Evolutionary conservation across 2,888 invertebrate genomes (phyloP).

Genomic region (Timema cristinae): DNA sequence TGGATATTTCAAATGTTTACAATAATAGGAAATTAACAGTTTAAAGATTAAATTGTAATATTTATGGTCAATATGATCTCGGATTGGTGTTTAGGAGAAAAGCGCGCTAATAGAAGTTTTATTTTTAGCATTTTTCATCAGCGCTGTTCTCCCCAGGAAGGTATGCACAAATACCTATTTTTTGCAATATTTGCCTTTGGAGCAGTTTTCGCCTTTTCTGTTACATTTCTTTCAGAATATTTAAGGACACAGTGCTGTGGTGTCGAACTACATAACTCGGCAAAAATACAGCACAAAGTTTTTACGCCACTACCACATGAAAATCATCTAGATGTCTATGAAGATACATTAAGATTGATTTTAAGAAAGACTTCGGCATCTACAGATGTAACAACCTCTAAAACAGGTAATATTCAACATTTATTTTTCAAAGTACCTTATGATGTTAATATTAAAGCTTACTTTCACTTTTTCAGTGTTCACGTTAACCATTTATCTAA

Average conservation of each 20-base stretch:
- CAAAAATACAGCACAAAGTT: neutral
- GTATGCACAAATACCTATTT: constrained; percentile 31
- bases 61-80: constrained; percentile 18
- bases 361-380: constrained; percentile 23
- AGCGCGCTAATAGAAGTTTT: constrained; percentile 10
- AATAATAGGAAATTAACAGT: no score
- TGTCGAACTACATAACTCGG: neutral
- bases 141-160: constrained; percentile 20
- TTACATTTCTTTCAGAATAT: constrained; percentile 30
- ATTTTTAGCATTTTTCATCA: constrained; percentile 1
- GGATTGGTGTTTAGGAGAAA: constrained; percentile 21
- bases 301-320: constrained; percentile 32
- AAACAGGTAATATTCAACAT: constrained; percentile 7
- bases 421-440: no score
- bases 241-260: constrained; percentile 23
- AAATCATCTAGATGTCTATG: constrained; percentile 30
- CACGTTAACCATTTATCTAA: no score
- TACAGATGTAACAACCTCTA: no score
- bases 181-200: constrained; percentile 32
- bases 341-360: constrained; percentile 27
- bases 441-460: no score
- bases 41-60: neutral
- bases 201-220: constrained; percentile 29
- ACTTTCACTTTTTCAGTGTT: no score
- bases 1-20: no score